Evolutionary conservation across 1,140 invertebrate species (phyloP), one percentile per base, ranked within the genome.

Genomic region (Cyrtorhinus lividipennis): DNA sequence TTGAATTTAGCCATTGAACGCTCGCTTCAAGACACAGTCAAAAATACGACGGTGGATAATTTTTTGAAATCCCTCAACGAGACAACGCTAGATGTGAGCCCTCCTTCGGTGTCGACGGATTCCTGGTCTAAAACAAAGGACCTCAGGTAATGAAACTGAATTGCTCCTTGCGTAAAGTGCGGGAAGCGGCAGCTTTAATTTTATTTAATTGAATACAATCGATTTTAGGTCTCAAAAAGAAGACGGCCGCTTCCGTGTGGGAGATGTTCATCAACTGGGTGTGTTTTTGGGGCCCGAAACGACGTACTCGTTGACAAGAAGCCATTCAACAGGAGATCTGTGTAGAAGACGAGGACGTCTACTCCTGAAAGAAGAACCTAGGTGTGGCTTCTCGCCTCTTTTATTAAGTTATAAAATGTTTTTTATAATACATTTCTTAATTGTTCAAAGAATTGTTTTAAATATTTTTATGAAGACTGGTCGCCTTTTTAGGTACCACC

Each of bases 181-280:
- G n/a, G n/a, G n/a, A n/a, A n/a, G n/a, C 8, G 23, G 8, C 22
- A 13, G 15, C 8, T 12, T 56, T 10, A 10, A 10, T 56, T 22
- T 56, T 56, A n/a, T 56, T 56, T 10, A 12, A 56, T 22, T 38
- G 30, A 15, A 38, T 38, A 38, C 5, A 8, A 8, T 38, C 30
- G 15, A 5, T 38, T 38, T 24, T 53, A 48, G 59, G 22, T 58
- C 30, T 1, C 46, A 53, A 27, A 56, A 60, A n/a, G 76, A 78
- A 68, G 78, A 79, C 66, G 78, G 78, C 0, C 70, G 75, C 30
- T 79, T 79, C 69, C 72, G 77, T 67, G 78, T 78, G 62, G 75
- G 77, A 5, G 78, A 79, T 68, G 74, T 79, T 18, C 78, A 79
- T 64, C 73, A 77, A 67, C 75, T 74, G 53, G 72, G 68, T 18